Evolutionary conservation across 2,888 invertebrate species (phyloP), one percentile per base, ranked within the genome.

Genomic region (Suillia variegata): DNA sequence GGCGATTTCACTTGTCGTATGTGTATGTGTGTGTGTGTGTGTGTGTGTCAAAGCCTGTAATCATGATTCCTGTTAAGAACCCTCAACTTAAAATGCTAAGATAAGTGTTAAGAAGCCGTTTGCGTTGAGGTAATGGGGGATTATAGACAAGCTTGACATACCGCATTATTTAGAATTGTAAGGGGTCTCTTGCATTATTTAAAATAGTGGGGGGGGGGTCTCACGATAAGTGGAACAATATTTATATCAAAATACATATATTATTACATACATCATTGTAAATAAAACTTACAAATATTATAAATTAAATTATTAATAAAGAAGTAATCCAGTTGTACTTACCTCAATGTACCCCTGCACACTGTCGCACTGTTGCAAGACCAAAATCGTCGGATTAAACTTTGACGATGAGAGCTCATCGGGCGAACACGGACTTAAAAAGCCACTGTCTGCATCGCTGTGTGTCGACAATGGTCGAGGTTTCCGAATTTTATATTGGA

Each of bases 391-490:
- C 5, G 81, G 78, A 70, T 80, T 80, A 34, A 74, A 76, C 63
- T 73, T 78, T 58, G 78, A 61, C 6, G 67, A 50, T 3, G 70
- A 58, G 22, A 71, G 63, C 55, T 87, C 87, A 56, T 86, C 84
- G 0, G 87, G 87, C 21, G 87, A 87, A 67, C 85, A 86, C 1
- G 87, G 87, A 67, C 87, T 87, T 49, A 87, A 76, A 69, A 87
- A 87, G 3, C 87, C 87, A 75, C 87, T 87, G 73, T 87, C 87
- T 12, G 87, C 86, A 80, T 87, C 87, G 79, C 87, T 87, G 66
- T 85, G 80, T 2, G 77, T 78, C 4, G 82, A 82, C 0, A 80
- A 60, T 1, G 82, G 82, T 15, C 82, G 71, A 2, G 79, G 74
- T 49, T 80, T 81, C 1, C 80, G 72, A 60, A 81, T 76, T 70